Evolutionary conservation across 1,140 invertebrate species (phyloP).

Genomic region (Drosophila kikkawai): DNA sequence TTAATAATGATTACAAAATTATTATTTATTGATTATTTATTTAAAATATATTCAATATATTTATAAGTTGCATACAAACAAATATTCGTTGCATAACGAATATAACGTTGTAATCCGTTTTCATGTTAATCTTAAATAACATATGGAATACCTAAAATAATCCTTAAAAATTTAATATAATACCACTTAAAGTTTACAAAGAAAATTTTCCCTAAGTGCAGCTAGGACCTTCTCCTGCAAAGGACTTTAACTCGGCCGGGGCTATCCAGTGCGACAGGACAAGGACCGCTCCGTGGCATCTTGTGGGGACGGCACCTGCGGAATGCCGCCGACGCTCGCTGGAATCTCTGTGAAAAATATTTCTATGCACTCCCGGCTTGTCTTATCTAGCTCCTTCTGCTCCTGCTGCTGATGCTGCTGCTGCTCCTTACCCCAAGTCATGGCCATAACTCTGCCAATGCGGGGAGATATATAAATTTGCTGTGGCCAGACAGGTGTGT

Average conservation of each 20-base stretch:
- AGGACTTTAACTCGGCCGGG: constrained; percentile 38
- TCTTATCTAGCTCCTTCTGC: constrained; percentile 34
- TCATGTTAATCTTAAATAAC: too few species aligned
- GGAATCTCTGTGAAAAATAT: constrained; percentile 79
- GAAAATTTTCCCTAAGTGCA: constrained; percentile 5
- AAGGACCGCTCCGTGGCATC: constrained; percentile 29
- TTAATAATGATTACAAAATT: neutral
- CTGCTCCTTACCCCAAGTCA: constrained; percentile 27
- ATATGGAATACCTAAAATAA: too few species aligned
- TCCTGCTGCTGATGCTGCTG: neutral
- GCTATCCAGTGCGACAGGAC: constrained; percentile 24
- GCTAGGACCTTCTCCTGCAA: constrained; percentile 3
- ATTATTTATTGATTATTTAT: neutral
- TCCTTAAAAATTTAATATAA: too few species aligned
- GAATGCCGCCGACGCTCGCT: constrained; percentile 66
- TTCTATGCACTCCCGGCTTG: constrained; percentile 56
- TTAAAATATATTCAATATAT: neutral
- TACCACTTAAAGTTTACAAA: neutral
- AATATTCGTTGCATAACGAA: too few species aligned
- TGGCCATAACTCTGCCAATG: constrained; percentile 66
- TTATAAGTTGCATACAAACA: too few species aligned
- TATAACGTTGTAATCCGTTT: too few species aligned
- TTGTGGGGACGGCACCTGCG: constrained; percentile 70
- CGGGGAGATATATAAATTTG: constrained; percentile 56
- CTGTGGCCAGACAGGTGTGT: constrained; percentile 82